These are phyloP conservation scores for Pseudotriccus pelzelni DNA, from an alignment of 2,797 vertebrate genomes.

Conservation along the genomic window DNA sequence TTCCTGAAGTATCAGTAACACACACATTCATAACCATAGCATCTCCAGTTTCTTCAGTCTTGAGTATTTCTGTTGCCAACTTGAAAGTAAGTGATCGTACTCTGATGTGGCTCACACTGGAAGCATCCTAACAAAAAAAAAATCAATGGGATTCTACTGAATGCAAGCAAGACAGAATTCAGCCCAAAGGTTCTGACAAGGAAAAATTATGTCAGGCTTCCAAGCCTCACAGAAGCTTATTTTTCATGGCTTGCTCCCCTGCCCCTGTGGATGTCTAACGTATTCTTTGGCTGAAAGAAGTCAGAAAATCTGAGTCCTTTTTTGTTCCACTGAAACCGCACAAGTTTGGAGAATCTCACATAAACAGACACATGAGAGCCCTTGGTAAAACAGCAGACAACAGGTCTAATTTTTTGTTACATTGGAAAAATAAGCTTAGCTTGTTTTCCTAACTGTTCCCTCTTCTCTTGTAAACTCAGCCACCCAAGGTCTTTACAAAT, in stretches of 20 bases:
- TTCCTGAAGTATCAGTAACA: constrained; percentile 31
- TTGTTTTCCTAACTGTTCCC: constrained; percentile 51
- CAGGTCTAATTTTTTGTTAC: constrained; percentile 25
- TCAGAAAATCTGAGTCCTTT: neutral
- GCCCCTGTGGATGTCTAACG: constrained; percentile 10
- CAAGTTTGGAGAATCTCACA: constrained; percentile 54
- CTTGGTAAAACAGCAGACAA: constrained; percentile 49
- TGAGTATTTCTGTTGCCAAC: neutral
- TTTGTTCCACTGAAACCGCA: constrained; percentile 59
- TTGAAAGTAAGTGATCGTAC: neutral
- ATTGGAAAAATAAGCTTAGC: constrained; percentile 5
- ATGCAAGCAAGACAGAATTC: neutral
- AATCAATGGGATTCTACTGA: neutral
- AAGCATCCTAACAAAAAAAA: neutral
- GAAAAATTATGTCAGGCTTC: constrained; percentile 19
- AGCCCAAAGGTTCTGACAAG: constrained; percentile 22
- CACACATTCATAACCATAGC: neutral
- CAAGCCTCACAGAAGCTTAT: constrained; percentile 62
- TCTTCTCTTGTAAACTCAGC: constrained; percentile 22
- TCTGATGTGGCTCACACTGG: neutral
- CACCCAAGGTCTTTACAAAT: constrained; percentile 17
- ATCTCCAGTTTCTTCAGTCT: neutral
- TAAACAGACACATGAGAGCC: constrained; percentile 55
- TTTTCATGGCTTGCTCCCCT: constrained; percentile 60
- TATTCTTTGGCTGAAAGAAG: constrained; percentile 52